A percentile compares a stretch with the other conserved stretches of the same genome.
Conservation (phyloP, 1,140 invertebrate genomes). For the Hyles vespertilio region DNA sequence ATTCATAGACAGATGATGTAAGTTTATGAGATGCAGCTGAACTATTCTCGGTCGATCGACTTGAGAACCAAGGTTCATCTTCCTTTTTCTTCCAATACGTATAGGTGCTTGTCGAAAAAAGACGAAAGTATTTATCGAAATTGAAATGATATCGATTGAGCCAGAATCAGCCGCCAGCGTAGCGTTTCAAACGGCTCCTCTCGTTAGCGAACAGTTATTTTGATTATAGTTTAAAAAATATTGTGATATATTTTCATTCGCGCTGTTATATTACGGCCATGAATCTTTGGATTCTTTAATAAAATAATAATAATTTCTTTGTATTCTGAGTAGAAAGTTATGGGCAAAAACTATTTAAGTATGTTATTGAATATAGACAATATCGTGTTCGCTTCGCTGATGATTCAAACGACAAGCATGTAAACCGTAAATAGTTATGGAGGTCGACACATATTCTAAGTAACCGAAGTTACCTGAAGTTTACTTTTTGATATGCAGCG, state of each 20-base stretch:
- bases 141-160: not conserved
- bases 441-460: slow-evolving; percentile 40
- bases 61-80: not conserved
- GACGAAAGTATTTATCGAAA: not conserved
- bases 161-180: slow-evolving; percentile 1
- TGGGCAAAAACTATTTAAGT: not conserved
- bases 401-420: not conserved
- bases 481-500: slow-evolving; percentile 52
- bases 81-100: not conserved
- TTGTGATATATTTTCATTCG: not conserved
- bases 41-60: not conserved
- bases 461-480: slow-evolving; percentile 42
- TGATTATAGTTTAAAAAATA: slow-evolving; percentile 1
- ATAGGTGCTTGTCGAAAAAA: not conserved
- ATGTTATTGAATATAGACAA: not conserved
- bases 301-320: not conserved
- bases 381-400: not conserved
- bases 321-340: slow-evolving; percentile 1
- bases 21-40: slow-evolving; percentile 8
- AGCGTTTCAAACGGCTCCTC: slow-evolving; percentile 1
- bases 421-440: slow-evolving; percentile 9
- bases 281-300: not conserved
- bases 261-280: slow-evolving; percentile 4
- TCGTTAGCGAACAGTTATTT: slow-evolving; percentile 19
- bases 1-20: slow-evolving; percentile 12